Base-by-base conservation (phyloP, 2,113 vertebrate species). In the Melierax canorus region DNA sequence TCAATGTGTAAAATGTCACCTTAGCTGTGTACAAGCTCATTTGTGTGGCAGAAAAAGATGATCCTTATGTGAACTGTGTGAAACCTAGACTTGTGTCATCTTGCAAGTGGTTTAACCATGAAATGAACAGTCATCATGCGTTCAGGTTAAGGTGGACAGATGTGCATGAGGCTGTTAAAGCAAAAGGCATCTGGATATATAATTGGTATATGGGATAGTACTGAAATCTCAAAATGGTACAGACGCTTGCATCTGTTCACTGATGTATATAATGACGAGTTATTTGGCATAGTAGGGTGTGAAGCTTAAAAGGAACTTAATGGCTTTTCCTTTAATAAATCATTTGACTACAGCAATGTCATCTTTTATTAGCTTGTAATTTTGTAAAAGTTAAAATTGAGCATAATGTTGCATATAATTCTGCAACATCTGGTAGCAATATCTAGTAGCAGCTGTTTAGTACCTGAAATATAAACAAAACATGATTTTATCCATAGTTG, bases 321-420 rank as follows among this genome's bases (percentile, higher is more conserved):
- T 94, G 92, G 86, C 30, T 96, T 97, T 97, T 88, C 78, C 38
- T 94, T 97, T 96, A 97, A 98, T 98, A 98, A 98, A 98, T 98
- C 97, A 97, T 96, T 97, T 96, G 85, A 87, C 85, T 98, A 88
- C 73, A 94, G 85, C 59, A 59, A 51, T 97, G 94, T 88, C 95
- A 94, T 96, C 79, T 97, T 98, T 97, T 97, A 97, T 98, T 96
- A 98, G 90, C 55, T 82, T 87, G 89, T 95, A 94, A 95, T 98
- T 98, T 97, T 93, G 83, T 95, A 91, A 78, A 97, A 97, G 92
- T 97, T 93, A 86, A 98, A 97, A 97, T 84, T 86, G 97, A 97
- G 92, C 97, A 98, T 98, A 98, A 98, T 98, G 97, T 97, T 97
- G 97, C 96, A 93, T 97, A 97, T 98, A 94, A 98, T 98, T 98